Conservation (phyloP, 2,797 vertebrate genomes). For the Varecia variegata region DNA sequence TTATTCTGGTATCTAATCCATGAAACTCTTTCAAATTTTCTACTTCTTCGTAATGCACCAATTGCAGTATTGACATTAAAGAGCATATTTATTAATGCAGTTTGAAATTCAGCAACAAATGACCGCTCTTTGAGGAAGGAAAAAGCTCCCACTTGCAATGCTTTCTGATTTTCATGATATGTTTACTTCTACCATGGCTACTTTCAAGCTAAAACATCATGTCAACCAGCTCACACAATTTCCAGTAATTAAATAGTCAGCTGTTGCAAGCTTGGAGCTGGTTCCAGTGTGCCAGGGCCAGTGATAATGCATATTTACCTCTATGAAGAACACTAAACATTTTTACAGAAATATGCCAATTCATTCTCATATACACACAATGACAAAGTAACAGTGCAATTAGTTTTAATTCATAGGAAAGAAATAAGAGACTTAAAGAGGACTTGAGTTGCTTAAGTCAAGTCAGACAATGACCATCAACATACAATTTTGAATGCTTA, state of each 20-base stretch:
- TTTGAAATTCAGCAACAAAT: not conserved
- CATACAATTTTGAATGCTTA: not conserved
- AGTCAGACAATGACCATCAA: not conserved
- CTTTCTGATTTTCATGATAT: not conserved
- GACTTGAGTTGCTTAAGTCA: not conserved
- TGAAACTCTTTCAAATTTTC: conserved; percentile 20
- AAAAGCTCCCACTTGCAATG: not conserved
- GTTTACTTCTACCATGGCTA: not conserved
- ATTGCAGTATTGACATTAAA: not conserved
- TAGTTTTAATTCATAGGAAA: not conserved
- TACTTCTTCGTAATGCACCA: not conserved
- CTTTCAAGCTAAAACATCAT: not conserved
- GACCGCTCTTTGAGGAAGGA: not conserved
- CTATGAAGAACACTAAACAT: not conserved
- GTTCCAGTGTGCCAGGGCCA: not conserved
- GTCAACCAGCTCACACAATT: not conserved
- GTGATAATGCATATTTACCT: not conserved
- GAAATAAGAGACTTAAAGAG: not conserved
- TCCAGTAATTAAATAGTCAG: not conserved
- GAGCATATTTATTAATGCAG: not conserved
- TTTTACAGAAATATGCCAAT: not conserved
- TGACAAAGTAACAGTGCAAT: not conserved
- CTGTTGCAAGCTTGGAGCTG: not conserved
- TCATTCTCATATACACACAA: not conserved
- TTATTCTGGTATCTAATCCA: not conserved